Evolutionary conservation across 2,888 invertebrate genomes (phyloP).

Genomic region (Eupeodes latifasciatus): DNA sequence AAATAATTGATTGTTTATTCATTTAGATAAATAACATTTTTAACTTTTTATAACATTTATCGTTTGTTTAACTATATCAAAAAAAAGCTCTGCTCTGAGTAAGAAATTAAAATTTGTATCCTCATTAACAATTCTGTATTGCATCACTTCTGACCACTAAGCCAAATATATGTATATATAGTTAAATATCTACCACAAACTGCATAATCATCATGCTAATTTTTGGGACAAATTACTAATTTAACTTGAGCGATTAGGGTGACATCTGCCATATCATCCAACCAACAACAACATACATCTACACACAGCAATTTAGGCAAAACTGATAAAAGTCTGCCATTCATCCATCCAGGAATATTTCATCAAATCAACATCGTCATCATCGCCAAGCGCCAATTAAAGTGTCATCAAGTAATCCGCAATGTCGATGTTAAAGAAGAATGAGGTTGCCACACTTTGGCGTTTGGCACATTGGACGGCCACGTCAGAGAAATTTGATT

Average conservation of each 20-base stretch:
- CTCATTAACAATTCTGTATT: neutral
- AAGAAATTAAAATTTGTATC: neutral
- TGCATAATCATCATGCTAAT: constrained; percentile 52
- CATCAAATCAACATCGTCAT: constrained; percentile 74
- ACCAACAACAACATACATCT: constrained; percentile 19
- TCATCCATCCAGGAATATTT: constrained; percentile 43
- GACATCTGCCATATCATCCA: constrained; percentile 65
- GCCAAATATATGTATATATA: neutral
- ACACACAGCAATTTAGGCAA: constrained; percentile 47
- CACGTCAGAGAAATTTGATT: constrained; percentile 69
- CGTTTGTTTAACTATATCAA: too few relatives aligned
- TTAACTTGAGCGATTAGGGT: constrained; percentile 40
- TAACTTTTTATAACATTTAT: too few relatives aligned
- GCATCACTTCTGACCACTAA: neutral
- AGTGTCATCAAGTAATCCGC: constrained; percentile 67
- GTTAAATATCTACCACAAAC: neutral
- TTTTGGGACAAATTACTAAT: constrained; percentile 58
- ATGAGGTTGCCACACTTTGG: constrained; percentile 65
- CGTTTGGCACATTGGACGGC: constrained; percentile 56
- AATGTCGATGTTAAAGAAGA: constrained; percentile 23
- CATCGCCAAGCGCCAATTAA: constrained; percentile 67
- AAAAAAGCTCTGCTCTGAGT: neutral
- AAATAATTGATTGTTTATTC: too few relatives aligned
- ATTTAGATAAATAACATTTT: too few relatives aligned
- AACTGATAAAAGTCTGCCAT: constrained; percentile 43